phyloP scores from a whole-genome alignment of 2,888 invertebrate species.

The Polyommatus icarus region DNA sequence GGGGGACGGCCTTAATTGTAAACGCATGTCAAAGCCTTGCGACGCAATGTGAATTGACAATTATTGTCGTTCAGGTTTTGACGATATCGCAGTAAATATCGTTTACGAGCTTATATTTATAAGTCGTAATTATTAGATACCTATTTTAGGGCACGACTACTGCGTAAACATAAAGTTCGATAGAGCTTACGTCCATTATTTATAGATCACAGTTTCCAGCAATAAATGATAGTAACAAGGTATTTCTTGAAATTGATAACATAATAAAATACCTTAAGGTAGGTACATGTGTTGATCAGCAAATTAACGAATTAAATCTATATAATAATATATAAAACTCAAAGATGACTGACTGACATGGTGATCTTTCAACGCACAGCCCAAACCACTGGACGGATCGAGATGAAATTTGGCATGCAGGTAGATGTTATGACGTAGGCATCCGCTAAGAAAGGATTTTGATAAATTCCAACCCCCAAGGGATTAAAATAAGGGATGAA shows the following conservation, averaged over 20 bases:
- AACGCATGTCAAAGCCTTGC: not conserved
- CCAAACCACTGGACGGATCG: too few relatives aligned
- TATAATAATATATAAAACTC: too few relatives aligned
- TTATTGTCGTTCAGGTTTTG: conserved; percentile 17
- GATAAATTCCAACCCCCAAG: too few relatives aligned
- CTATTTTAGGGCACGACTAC: conserved; percentile 13
- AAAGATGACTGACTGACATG: too few relatives aligned
- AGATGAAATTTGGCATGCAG: too few relatives aligned
- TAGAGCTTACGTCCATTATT: not conserved
- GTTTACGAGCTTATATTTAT: conserved; percentile 25
- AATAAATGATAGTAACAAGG: not conserved
- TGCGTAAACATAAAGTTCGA: not conserved
- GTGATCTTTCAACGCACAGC: too few relatives aligned
- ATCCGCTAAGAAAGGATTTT: too few relatives aligned
- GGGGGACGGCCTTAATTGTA: too few relatives aligned
- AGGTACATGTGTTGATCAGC: not conserved
- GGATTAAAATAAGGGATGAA: too few relatives aligned
- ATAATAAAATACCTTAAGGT: not conserved
- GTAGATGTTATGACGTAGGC: too few relatives aligned
- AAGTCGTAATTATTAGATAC: not conserved
- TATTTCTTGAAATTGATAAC: not conserved
- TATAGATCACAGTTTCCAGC: not conserved
- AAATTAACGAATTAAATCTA: not conserved
- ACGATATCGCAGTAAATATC: conserved; percentile 9
- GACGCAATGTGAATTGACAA: not conserved